Conservation (phyloP, 1,140 invertebrate species). For the Diploscapter pachys region DNA sequence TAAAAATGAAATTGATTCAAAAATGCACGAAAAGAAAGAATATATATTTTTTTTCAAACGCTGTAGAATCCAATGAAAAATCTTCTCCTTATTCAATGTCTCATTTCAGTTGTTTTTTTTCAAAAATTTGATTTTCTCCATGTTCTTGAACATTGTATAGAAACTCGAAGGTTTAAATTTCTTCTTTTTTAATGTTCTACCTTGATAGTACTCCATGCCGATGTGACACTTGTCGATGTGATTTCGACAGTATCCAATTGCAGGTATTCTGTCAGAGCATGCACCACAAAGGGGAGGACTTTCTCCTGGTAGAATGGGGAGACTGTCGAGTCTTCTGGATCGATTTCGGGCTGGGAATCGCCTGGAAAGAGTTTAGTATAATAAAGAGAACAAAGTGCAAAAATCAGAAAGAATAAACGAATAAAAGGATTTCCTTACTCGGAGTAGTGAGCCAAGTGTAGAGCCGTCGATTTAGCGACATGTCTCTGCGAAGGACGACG, state of each 20-base stretch:
- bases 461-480: constrained; percentile 78
- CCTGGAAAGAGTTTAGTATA: constrained; percentile 5
- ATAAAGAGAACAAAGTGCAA: constrained; percentile 25
- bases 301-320: constrained; percentile 72
- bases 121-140: no score
- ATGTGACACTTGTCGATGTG: no score
- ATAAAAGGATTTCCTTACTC: constrained; percentile 20
- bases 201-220: no score
- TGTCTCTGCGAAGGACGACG: constrained; percentile 81
- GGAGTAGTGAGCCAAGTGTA: constrained; percentile 53
- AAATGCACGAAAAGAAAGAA: no score
- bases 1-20: no score
- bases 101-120: no score
- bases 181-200: no score
- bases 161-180: no score
- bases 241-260: constrained; percentile 56
- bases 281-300: constrained; percentile 67
- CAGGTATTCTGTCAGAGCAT: constrained; percentile 63
- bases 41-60: no score
- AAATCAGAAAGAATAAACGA: constrained; percentile 14
- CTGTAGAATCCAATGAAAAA: no score
- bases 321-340: constrained; percentile 51
- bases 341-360: constrained; percentile 17
- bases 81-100: no score
- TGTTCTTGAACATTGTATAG: no score